Evolutionary conservation across 2,113 vertebrate species (phyloP).

Genomic region (Hylia prasina): DNA sequence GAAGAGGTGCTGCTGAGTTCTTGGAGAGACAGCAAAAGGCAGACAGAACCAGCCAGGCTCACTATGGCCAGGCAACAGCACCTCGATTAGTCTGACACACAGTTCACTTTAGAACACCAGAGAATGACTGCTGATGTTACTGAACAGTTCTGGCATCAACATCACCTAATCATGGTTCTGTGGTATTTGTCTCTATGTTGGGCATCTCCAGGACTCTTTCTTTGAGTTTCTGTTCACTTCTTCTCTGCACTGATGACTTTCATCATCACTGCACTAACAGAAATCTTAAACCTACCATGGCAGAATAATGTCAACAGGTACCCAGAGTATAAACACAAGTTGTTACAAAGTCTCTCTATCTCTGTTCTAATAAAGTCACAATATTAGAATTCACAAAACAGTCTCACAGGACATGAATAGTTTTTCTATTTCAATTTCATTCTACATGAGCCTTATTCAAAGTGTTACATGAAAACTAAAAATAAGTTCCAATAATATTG

Average conservation of each 20-base stretch:
- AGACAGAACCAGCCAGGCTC: neutral
- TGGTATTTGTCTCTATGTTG: fast-evolving
- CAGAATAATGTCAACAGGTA: neutral
- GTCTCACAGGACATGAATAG: neutral
- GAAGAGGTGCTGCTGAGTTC: neutral
- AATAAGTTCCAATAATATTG: neutral
- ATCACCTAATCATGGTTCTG: neutral
- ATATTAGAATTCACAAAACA: neutral
- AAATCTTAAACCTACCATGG: neutral
- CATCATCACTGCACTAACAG: neutral
- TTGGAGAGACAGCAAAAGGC: neutral
- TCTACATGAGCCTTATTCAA: neutral
- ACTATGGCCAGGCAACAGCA: neutral
- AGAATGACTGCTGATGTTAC: neutral
- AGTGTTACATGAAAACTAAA: neutral
- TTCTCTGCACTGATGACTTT: neutral
- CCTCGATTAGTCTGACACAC: fast-evolving
- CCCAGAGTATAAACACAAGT: neutral
- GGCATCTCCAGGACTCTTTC: neutral
- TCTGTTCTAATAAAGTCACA: neutral
- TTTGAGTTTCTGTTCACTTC: neutral
- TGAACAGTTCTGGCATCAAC: neutral
- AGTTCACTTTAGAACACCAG: neutral
- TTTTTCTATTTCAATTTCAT: neutral
- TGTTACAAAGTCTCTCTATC: neutral